Evolutionary conservation across 1,140 invertebrate species (phyloP).

Genomic region (Euwallacea similis): DNA sequence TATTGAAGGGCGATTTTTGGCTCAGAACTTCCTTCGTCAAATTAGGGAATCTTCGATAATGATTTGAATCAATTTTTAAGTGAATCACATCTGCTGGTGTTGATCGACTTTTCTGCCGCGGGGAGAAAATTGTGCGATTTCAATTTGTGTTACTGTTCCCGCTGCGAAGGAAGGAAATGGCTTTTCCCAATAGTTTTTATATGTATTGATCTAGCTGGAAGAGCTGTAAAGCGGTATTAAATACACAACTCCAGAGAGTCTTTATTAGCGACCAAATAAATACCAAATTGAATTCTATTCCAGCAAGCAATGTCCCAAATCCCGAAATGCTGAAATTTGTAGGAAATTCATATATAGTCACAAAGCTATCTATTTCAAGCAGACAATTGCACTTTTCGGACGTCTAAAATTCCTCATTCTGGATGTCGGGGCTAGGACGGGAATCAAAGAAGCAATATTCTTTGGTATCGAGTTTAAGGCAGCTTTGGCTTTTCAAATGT

Average conservation of each 20-base stretch:
- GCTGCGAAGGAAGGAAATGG: too few species aligned
- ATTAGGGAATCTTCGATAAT: too few species aligned
- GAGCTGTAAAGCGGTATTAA: too few species aligned
- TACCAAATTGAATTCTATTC: background rate
- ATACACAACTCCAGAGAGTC: too few species aligned
- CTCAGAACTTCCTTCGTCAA: too few species aligned
- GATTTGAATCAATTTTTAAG: background rate
- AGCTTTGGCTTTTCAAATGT: constrained; percentile 18
- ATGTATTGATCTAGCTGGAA: too few species aligned
- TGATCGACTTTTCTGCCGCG: background rate
- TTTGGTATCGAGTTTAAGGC: constrained; percentile 13
- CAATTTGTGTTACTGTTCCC: too few species aligned
- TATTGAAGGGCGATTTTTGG: too few species aligned
- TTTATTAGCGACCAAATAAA: background rate
- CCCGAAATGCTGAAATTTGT: background rate
- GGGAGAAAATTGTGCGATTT: background rate
- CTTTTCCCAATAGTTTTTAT: too few species aligned
- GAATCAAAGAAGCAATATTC: constrained; percentile 13
- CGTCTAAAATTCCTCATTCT: constrained; percentile 4
- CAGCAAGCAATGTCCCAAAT: background rate
- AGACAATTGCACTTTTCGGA: background rate
- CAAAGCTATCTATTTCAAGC: constrained; percentile 7
- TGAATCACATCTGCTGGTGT: background rate
- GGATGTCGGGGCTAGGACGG: background rate
- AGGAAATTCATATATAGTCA: background rate